Base-by-base conservation (phyloP, 2,797 vertebrate genomes). In the Linurgus olivaceus region DNA sequence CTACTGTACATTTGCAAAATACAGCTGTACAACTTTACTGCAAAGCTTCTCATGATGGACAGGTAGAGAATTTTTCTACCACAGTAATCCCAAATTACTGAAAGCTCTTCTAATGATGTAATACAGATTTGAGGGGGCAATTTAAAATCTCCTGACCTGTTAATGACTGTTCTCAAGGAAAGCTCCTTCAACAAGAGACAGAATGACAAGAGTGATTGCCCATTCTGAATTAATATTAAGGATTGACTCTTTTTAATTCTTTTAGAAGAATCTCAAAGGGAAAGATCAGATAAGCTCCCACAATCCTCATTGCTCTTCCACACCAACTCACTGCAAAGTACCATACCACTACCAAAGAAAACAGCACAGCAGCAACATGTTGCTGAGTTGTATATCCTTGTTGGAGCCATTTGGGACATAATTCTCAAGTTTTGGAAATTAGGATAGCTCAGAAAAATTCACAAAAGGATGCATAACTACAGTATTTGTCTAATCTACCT, bases 71-170 rank as follows among this genome's bases (percentile, higher is more conserved):
- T 82, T 83, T 96, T 91, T 90, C 82, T 45, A 40, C 52, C 26
- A 57, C 28, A 70, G 8, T 55, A 92, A 68, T 72, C 37, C 17
- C 37, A 87, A 95, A 91, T 47, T 90, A 82, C 54, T 79, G 25
- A 93, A 96, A 96, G 54, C 12, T 88, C 61, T 94, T 89, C 59
- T 79, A 54, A 96, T 96, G 84, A 86, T 74, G 13, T 26, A 91
- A 89, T 48, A 79, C 21, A 78, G 40, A 89, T 93, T 91, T 88
- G 74, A 92, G 26, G 45, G 61, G 25, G 38, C 40, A 95, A 61
- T 95, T 95, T 96, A 74, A 97, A 96, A 91, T 93, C 91, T 94
- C 50, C 77, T 93, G 94, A 96, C 88, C 93, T 97, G 80, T 80
- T 95, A 77, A 95, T 96, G 88, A 95, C 88, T 95, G 92, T 96